Evolutionary conservation across 2,888 invertebrate genomes (phyloP), one percentile per base, ranked within the genome.

Genomic region (Diadegma fenestrale): DNA sequence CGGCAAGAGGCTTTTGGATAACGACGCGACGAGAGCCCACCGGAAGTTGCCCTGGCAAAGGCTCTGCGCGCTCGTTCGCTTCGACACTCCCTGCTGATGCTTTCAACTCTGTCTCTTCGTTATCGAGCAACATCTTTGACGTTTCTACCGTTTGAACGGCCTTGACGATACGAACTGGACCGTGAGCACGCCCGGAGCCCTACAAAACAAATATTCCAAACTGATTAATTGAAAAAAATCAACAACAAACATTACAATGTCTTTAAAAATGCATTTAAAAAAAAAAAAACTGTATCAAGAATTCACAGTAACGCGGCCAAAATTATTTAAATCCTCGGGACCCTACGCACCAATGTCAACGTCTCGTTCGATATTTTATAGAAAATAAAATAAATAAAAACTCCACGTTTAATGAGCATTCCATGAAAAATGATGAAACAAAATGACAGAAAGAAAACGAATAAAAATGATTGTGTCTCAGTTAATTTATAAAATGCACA

Each of bases 141-240:
- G 77, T 17, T 54, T 92, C 90, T 71, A 89, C 86, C n/a, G 87
- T 85, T 78, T 88, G 91, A 73, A 91, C 87, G 10, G 91, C 90
- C 43, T 92, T 87, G 14, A 92, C 90, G 71, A 92, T 91, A 77
- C 92, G 90, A 64, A 89, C 82, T 75, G 88, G 88, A 30, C n/a
- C n/a, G n/a, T 89, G 30, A 73, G 80, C 43, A 85, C 90, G 91
- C 64, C 92, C 91, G 41, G 82, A 66, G 63, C 78, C 87, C 87
- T 85, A 82, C 61, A 87, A 88, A 79, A 63, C 17, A 22, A 61
- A 61, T n/a, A n/a, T n/a, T n/a, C n/a, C n/a, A n/a, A n/a, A n/a
- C n/a, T n/a, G n/a, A n/a, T n/a, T n/a, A n/a, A n/a, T n/a, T n/a
- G n/a, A n/a, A n/a, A n/a, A n/a, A n/a, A n/a, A n/a, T n/a, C 43